These are phyloP conservation scores for Apantesis nais DNA, from an alignment of 2,888 invertebrate genomes.

Conservation along the genomic window DNA sequence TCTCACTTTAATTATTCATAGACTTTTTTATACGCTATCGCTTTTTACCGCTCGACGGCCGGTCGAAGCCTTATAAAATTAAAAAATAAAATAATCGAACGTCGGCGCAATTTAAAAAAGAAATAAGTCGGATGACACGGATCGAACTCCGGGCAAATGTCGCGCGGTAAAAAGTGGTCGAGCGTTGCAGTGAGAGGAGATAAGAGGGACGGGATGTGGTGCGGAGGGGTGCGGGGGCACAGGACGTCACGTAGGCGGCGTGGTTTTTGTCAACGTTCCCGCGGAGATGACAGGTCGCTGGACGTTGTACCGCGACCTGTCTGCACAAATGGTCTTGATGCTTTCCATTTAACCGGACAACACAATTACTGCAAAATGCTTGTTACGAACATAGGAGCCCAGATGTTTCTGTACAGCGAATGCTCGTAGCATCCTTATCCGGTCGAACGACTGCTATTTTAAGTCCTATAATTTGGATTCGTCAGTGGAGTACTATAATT, in stretches of 20 bases:
- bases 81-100: conserved; percentile 81
- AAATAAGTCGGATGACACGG: conserved; percentile 86
- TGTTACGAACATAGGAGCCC: conserved; percentile 26
- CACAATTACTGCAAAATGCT: conserved; percentile 38
- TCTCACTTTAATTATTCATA: conserved; percentile 86
- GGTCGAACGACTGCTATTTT: conserved; percentile 11
- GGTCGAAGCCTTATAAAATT: conserved; percentile 81
- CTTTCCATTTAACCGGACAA: conserved; percentile 59
- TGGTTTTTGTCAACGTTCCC: conserved; percentile 86
- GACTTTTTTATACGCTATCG: conserved; percentile 81
- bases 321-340: conserved; percentile 70
- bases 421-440: conserved; percentile 21
- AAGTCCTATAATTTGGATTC: conserved; percentile 27
- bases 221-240: conserved; percentile 51
- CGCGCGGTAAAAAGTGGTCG: conserved; percentile 85
- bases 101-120: conserved; percentile 83
- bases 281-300: conserved; percentile 85
- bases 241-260: conserved; percentile 85
- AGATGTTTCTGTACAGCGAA: conserved; percentile 21
- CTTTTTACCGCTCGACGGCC: conserved; percentile 80
- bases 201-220: conserved; percentile 40
- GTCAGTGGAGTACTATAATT: conserved; percentile 34
- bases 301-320: conserved; percentile 76
- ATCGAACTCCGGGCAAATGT: conserved; percentile 86
- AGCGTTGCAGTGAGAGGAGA: conserved; percentile 59